Evolutionary conservation across 1,140 invertebrate species (phyloP), one percentile per base, ranked within the genome.

Genomic region (Leptinotarsa texana): DNA sequence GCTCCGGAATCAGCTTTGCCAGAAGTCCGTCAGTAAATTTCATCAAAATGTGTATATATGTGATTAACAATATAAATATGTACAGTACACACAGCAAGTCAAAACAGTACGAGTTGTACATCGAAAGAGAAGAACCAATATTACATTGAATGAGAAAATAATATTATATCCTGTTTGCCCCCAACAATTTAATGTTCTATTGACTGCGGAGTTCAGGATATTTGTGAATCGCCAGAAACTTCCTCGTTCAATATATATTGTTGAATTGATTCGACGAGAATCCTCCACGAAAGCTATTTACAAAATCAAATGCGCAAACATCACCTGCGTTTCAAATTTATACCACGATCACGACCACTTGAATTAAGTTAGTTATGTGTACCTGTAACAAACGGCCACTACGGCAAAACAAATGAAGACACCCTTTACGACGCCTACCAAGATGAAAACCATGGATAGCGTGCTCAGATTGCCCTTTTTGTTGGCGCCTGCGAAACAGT

Each of bases 311-410:
- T 27, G 70, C 49, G 13, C 70, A 72, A 1, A 72, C 27, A 42
- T 48, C 61, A 75, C 65, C 42, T 63, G 22, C 74, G 49, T 49
- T 15, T 65, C 21, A 65, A 18, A 22, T 24, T 18, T 18, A 65
- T 70, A 51, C 67, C 18, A 65, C 61, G 63, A 49, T 48, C 65
- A 74, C 48, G 47, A 24, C 42, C 18, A 62, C 57, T 62, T 33
- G 63, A 74, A 24, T 21, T 24, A 33, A 67, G 24, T 49, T 65
- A 48, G 8, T 51, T 69, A 89, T 89, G 21, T 69, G 86, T 94
- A 96, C 95, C 96, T 96, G 94, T 96, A 96, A 91, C 95, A 97
- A 90, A 95, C 92, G 85, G 95, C 95, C 89, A 95, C 91, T 88
- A 95, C 90, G 86, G 95, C 93, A 91, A 97, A 96, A 90, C 93